Conservation (phyloP, 2,888 invertebrate genomes). For the Rapana venosa region DNA sequence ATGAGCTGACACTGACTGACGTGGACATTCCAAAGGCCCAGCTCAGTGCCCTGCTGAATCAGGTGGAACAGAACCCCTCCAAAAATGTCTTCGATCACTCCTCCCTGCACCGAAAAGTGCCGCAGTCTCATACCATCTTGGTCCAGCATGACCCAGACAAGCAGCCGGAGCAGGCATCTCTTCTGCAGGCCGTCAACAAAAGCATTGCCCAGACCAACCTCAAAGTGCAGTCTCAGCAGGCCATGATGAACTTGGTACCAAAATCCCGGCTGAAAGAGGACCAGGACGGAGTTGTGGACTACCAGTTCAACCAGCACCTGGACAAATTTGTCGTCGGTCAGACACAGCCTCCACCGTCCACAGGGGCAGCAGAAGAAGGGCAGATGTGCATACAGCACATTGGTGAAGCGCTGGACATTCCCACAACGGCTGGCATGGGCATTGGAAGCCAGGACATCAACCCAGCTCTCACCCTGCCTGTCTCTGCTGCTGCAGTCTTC, state of each 20-base stretch:
- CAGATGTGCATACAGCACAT: background rate
- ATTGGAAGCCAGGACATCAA: background rate
- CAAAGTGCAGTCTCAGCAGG: conserved; percentile 19
- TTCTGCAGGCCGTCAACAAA: conserved; percentile 24
- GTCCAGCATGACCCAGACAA: background rate
- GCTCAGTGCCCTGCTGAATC: conserved; percentile 6
- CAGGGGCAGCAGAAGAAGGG: background rate
- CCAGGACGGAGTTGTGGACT: background rate
- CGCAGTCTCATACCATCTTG: background rate
- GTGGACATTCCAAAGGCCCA: background rate
- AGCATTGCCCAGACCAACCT: background rate
- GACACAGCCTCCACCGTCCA: background rate
- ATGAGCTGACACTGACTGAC: background rate
- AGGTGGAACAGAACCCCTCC: background rate
- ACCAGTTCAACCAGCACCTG: conserved; percentile 11
- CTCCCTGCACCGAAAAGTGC: background rate
- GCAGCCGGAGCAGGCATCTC: conserved; percentile 16
- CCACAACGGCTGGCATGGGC: background rate
- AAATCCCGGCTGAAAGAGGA: background rate
- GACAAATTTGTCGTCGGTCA: conserved; percentile 9
- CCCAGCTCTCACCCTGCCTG: conserved; percentile 7
- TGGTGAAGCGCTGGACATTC: background rate
- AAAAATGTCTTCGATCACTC: background rate
- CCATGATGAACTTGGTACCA: background rate
- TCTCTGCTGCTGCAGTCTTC: conserved; percentile 15